Evolutionary conservation across 1,140 invertebrate species (phyloP).

Genomic region (Pemphigus obesinymphae): DNA sequence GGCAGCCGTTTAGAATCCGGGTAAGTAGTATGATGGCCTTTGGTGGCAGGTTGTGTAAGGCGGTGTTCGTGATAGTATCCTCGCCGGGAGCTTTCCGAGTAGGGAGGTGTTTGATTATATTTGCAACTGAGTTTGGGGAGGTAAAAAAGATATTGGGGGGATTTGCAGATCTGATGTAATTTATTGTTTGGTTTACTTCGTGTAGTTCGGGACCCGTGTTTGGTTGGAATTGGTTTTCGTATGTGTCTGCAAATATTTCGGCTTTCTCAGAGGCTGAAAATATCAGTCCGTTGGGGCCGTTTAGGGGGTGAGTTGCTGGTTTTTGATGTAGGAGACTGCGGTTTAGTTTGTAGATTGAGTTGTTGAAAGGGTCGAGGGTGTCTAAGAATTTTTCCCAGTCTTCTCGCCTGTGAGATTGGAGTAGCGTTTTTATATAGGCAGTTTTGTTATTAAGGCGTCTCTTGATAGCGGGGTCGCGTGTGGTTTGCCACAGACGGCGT

Average conservation of each 20-base stretch:
- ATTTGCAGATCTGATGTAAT: not conserved
- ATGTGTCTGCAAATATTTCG: not conserved
- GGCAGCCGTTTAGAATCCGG: not conserved
- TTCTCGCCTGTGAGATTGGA: no score
- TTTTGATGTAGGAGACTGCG: not conserved
- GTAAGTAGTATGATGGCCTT: not conserved
- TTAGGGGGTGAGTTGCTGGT: not conserved
- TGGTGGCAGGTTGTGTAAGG: not conserved
- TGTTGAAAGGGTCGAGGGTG: no score
- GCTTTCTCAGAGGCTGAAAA: no score
- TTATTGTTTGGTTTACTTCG: not conserved
- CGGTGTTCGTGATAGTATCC: no score
- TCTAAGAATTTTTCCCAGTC: no score
- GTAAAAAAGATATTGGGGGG: not conserved
- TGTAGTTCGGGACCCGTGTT: not conserved
- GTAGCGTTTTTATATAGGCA: not conserved
- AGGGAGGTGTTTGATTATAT: not conserved
- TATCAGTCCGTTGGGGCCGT: not conserved
- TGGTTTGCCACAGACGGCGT: not conserved
- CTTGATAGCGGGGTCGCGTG: no score
- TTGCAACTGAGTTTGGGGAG: not conserved
- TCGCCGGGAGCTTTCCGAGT: not conserved
- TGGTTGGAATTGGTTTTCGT: not conserved
- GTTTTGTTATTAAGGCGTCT: not conserved
- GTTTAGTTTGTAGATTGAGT: no score